phyloP scores from a whole-genome alignment of 2,113 vertebrate species.

The Percina caprodes region DNA sequence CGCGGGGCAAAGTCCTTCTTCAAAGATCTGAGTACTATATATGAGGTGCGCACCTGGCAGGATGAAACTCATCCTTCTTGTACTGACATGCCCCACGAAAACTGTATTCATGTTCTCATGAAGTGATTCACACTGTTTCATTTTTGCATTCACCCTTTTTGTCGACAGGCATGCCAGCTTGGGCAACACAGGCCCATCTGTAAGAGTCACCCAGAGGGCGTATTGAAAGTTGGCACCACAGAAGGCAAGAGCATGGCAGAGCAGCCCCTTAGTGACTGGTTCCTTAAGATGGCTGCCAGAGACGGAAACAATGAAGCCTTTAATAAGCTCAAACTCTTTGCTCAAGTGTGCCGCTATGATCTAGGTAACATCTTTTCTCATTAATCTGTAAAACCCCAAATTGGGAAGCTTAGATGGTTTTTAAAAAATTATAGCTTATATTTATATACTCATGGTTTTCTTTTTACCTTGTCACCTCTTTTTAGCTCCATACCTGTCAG shows the following conservation, averaged over 20 bases:
- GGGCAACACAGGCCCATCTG: slow-evolving; percentile 97
- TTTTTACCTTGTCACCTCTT: slow-evolving; percentile 26
- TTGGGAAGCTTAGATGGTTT: neutral
- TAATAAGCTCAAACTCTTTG: slow-evolving; percentile 95
- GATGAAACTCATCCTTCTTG: neutral
- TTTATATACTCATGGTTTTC: too few species aligned
- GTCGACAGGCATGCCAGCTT: slow-evolving; percentile 91
- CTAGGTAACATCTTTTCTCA: slow-evolving; percentile 84
- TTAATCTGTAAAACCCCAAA: neutral
- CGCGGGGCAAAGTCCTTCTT: slow-evolving; percentile 95
- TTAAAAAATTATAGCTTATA: neutral
- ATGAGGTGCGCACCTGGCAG: slow-evolving; percentile 87
- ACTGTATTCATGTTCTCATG: neutral
- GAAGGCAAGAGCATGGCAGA: slow-evolving; percentile 90
- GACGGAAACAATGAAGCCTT: slow-evolving; percentile 90
- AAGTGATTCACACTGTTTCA: slow-evolving; percentile 34
- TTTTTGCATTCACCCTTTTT: neutral
- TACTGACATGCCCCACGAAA: slow-evolving; percentile 24
- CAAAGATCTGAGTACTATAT: slow-evolving; percentile 95
- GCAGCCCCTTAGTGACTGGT: slow-evolving; percentile 95
- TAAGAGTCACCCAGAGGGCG: slow-evolving; percentile 91
- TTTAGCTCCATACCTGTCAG: slow-evolving; percentile 94
- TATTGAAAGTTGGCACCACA: slow-evolving; percentile 91
- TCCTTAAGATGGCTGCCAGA: slow-evolving; percentile 90
- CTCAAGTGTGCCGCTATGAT: slow-evolving; percentile 96